Conservation (phyloP, 2,113 vertebrate species). For the Trinectes maculatus region DNA sequence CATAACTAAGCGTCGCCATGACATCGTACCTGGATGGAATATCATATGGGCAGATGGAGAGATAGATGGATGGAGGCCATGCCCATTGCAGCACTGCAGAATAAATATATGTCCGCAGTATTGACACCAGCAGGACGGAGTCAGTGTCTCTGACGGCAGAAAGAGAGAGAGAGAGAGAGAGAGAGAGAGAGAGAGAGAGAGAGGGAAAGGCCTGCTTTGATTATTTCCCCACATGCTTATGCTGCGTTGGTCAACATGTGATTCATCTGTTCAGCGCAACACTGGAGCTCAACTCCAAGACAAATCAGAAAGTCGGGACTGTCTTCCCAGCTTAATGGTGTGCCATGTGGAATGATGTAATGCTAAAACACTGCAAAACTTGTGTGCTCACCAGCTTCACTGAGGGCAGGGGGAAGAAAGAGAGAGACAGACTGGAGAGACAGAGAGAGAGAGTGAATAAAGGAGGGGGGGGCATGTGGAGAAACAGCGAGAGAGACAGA, state of each 20-base stretch:
- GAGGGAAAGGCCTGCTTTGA: constrained; percentile 47
- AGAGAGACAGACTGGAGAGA: constrained; percentile 45
- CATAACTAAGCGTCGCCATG: constrained; percentile 77
- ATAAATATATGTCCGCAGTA: constrained; percentile 50
- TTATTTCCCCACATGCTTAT: constrained; percentile 63
- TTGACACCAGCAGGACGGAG: constrained; percentile 59
- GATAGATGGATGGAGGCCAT: constrained; percentile 46
- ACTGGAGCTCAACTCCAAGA: constrained; percentile 68
- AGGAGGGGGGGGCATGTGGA: constrained; percentile 25
- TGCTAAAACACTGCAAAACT: constrained; percentile 79
- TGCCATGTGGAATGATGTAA: constrained; percentile 82
- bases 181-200: no score
- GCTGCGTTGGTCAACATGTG: constrained; percentile 54
- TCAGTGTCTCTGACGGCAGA: no score
- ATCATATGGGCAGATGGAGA: constrained; percentile 56
- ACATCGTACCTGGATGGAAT: constrained; percentile 77
- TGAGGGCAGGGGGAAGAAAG: constrained; percentile 44
- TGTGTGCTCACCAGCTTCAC: constrained; percentile 72
- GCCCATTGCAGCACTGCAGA: constrained; percentile 44
- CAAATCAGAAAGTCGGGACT: constrained; percentile 73
- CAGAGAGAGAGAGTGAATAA: constrained; percentile 41
- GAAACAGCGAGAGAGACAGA: constrained; percentile 56
- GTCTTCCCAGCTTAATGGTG: constrained; percentile 75
- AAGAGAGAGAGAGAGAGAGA: no score
- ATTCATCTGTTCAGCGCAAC: constrained; percentile 73